A percentile compares a stretch with the other conserved stretches of the same genome.
Evolutionary conservation across 2,888 invertebrate genomes (phyloP).

Genomic region (Eudasyphora cyanicolor): DNA sequence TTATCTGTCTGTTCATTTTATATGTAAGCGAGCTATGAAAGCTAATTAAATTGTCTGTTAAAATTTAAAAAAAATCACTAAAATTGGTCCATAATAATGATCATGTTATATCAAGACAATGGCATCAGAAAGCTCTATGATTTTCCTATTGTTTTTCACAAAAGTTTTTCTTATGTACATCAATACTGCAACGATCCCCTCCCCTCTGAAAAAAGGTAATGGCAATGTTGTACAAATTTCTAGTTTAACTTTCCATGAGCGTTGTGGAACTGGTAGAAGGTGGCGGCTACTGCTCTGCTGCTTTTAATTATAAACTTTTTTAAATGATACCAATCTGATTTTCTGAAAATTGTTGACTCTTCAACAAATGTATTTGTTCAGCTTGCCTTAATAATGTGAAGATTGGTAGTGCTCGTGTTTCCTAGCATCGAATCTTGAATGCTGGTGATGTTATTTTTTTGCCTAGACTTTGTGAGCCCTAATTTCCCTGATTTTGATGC

Average conservation of each 20-base stretch:
- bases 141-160: constrained; percentile 39
- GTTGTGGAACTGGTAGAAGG: too few species aligned
- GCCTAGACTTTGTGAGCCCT: constrained; percentile 20
- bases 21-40: neutral
- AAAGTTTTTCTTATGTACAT: neutral
- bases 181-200: constrained; percentile 42
- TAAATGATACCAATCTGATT: constrained; percentile 71
- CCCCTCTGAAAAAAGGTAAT: neutral
- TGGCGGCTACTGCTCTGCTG: neutral
- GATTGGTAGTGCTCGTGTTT: neutral
- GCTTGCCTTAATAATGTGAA: neutral
- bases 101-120: constrained; percentile 43
- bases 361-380: neutral
- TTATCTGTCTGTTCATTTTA: neutral
- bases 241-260: constrained; percentile 33
- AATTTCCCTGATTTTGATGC: constrained; percentile 29
- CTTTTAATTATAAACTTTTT: constrained; percentile 67
- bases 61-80: neutral
- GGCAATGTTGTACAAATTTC: constrained; percentile 37
- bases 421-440: neutral
- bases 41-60: constrained; percentile 15
- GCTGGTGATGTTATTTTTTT: neutral
- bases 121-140: constrained; percentile 21
- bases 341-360: neutral
- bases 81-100: constrained; percentile 3